Base-by-base conservation (phyloP, 2,797 vertebrate genomes). In the Discoglossus pictus region DNA sequence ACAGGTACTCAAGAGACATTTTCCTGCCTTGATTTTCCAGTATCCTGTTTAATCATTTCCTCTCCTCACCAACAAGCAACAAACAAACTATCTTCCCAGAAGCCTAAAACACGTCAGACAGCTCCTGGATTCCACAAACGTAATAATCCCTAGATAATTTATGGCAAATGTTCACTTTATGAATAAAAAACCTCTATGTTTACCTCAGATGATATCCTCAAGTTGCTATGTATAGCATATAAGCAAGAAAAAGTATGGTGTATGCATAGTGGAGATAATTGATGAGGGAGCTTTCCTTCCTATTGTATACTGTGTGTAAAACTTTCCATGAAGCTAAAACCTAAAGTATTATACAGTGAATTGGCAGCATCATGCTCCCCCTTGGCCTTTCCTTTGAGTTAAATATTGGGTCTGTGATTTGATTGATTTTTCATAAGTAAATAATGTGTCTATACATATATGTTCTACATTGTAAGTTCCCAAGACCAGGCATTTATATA, bases 41-140 rank as follows among this genome's bases (percentile, higher is more conserved):
- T 16, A 52, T 44, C 56, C 56, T 25, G 35, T 50, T 70, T 62
- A 55, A 62, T 70, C 59, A 70, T 52, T 62, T 70, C 59, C 59
- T 70, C 35, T 12, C 38, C 23, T 20, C 31, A 40, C 17, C 24
- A 31, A 61, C 15, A 50, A 34, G 18, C 10, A 70, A 56, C 31
- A 56, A 56, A 61, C 66, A 69, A 68, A 16, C 34, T 11, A 9
- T 69, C 39, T 70, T 70, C 67, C 59, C 67, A 70, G 50, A 70
- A 62, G 51, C 34, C 39, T 40, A 12, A 27, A 44, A 35, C 25
- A 59, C 56, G 65, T 61, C 65, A 68, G 40, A 38, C 36, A 68
- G 42, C 16, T 51, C 39, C 21, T 23, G 18, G 52, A 68, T 60
- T 68, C 65, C 65, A 53, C 38, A 68, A 35, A 59, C 43, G 35